A percentile compares a stretch with the other conserved stretches of the same genome.
phyloP scores from a whole-genome alignment of 2,113 vertebrate genomes.

The Takifugu flavidus region DNA sequence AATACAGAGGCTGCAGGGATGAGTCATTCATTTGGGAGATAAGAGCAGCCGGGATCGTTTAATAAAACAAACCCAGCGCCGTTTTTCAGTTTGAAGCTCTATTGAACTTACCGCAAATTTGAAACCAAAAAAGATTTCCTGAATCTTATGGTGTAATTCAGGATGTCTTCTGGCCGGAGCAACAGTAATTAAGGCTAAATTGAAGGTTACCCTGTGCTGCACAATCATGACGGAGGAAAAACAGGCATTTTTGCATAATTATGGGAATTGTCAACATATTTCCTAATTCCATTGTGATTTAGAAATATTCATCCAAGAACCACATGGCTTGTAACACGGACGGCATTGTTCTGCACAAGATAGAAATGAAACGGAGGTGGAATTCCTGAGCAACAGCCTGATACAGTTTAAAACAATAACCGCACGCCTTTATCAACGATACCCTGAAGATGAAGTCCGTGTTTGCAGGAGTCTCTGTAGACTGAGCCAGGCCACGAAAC shows the following conservation, averaged over 20 bases:
- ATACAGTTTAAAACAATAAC: neutral
- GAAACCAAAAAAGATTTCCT: neutral
- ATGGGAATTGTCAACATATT: neutral
- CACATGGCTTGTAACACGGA: too few species aligned
- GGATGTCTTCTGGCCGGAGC: neutral
- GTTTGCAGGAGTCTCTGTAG: neutral
- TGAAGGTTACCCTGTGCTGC: slow-evolving; percentile 5
- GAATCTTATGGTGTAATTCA: neutral
- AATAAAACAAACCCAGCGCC: neutral
- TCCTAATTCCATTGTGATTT: neutral
- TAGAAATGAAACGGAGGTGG: too few species aligned
- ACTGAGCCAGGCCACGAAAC: neutral
- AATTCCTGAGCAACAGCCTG: neutral
- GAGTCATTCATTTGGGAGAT: slow-evolving; percentile 18
- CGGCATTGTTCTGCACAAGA: too few species aligned
- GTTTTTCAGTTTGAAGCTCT: neutral
- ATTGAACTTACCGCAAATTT: too few species aligned
- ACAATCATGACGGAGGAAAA: neutral
- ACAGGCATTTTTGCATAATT: neutral
- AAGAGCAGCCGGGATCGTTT: slow-evolving; percentile 1
- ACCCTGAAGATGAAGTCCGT: slow-evolving; percentile 3
- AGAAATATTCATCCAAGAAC: too few species aligned
- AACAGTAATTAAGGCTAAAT: slow-evolving; percentile 1
- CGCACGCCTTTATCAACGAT: neutral
- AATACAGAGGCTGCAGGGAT: slow-evolving; percentile 1